Conservation (phyloP, 2,113 vertebrate genomes). For the Elgaria multicarinata region DNA sequence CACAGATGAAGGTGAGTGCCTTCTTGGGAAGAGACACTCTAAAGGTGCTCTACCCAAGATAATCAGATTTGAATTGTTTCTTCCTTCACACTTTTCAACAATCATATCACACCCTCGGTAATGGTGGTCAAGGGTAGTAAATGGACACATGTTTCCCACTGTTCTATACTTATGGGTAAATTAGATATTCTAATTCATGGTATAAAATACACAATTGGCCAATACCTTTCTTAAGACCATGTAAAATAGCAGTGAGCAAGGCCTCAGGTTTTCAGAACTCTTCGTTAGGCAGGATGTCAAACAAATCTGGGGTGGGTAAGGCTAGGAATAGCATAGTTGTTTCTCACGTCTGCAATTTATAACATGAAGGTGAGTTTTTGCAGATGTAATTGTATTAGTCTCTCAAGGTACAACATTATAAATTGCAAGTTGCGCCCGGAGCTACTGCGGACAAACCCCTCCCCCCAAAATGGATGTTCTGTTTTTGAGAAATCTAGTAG, state of each 20-base stretch:
- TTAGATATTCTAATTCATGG: neutral
- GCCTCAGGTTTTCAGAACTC: neutral
- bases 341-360: neutral
- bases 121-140: neutral
- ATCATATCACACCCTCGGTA: neutral
- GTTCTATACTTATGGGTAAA: neutral
- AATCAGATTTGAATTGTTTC: neutral
- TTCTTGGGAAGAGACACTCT: neutral
- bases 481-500: neutral
- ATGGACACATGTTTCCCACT: neutral
- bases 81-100: neutral
- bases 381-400: no score
- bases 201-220: neutral
- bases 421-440: no score
- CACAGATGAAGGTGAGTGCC: neutral
- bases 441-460: no score
- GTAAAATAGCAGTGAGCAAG: neutral
- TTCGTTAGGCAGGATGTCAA: neutral
- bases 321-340: neutral
- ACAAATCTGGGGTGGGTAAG: neutral
- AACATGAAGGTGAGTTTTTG: no score
- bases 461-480: neutral
- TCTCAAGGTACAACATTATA: no score
- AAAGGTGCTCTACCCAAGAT: neutral
- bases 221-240: neutral